These are phyloP conservation scores for Teleogryllus occipitalis DNA, from an alignment of 1,140 invertebrate genomes.

Conservation along the genomic window DNA sequence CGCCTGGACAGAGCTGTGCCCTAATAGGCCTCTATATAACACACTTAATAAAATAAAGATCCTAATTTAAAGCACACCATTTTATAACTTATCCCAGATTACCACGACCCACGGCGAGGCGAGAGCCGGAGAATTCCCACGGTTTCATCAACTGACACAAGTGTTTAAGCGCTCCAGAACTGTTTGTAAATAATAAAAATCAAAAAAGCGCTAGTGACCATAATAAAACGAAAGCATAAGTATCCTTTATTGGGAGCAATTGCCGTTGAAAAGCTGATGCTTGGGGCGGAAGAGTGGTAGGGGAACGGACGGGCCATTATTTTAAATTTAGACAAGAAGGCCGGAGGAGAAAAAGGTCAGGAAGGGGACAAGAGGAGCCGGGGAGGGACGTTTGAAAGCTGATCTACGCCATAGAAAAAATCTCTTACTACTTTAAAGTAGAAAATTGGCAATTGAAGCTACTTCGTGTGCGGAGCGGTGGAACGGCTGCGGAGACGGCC, in stretches of 20 bases:
- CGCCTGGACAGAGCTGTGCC: too few species aligned
- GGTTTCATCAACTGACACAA: conserved; percentile 1
- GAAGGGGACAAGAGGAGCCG: not conserved
- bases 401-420: not conserved
- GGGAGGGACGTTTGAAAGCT: not conserved
- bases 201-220: not conserved
- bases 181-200: conserved; percentile 6
- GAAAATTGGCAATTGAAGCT: conserved; percentile 4
- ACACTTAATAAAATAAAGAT: not conserved
- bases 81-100: not conserved
- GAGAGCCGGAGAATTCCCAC: not conserved
- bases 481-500: not conserved
- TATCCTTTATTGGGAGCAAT: not conserved
- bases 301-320: not conserved
- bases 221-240: conserved; percentile 1
- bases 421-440: not conserved
- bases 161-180: not conserved
- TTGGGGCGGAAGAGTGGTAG: not conserved
- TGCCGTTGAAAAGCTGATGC: conserved; percentile 3
- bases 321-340: conserved; percentile 1
- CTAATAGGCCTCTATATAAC: not conserved
- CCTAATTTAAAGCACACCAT: not conserved
- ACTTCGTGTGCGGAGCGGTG: not conserved
- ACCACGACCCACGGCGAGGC: not conserved
- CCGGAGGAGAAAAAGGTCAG: not conserved